phyloP scores from a whole-genome alignment of 92 coral and sea anemone genomes.

The Phymanthus crucifer region DNA sequence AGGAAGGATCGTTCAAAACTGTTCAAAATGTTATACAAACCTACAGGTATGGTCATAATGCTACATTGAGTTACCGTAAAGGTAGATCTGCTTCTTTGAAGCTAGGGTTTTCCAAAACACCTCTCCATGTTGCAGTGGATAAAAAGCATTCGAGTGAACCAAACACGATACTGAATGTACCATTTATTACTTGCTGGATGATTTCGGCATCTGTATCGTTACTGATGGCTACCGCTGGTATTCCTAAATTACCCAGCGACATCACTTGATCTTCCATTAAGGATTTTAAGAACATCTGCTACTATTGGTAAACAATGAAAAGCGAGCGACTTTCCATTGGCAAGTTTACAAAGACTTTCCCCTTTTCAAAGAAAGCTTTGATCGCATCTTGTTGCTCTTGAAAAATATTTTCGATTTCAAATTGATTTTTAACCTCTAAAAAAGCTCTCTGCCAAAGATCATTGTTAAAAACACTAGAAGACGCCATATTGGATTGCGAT shows the following conservation, averaged over 20 bases:
- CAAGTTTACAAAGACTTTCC: conserved; percentile 46
- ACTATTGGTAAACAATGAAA: conserved; percentile 20
- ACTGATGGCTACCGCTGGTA: conserved; percentile 56
- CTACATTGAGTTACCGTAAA: too few relatives aligned
- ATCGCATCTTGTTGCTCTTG: conserved; percentile 50
- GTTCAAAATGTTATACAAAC: too few relatives aligned
- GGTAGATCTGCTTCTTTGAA: too few relatives aligned
- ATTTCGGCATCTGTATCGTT: conserved; percentile 62
- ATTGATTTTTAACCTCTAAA: conserved; percentile 47
- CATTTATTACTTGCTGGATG: conserved; percentile 62
- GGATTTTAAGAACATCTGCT: neutral
- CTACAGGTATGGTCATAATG: too few relatives aligned
- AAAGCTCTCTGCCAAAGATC: conserved; percentile 46
- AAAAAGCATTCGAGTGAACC: too few relatives aligned
- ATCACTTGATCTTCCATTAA: neutral
- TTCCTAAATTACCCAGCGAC: conserved; percentile 37
- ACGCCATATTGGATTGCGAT: conserved; percentile 11
- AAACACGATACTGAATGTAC: conserved; percentile 59
- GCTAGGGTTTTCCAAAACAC: too few relatives aligned
- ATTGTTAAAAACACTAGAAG: conserved; percentile 2
- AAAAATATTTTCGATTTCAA: conserved; percentile 53
- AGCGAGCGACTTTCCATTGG: conserved; percentile 56
- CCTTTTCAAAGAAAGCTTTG: conserved; percentile 34
- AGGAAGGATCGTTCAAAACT: too few relatives aligned
- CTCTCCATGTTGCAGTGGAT: too few relatives aligned